Evolutionary conservation across 2,888 invertebrate species (phyloP).

Genomic region (Noctua janthe): DNA sequence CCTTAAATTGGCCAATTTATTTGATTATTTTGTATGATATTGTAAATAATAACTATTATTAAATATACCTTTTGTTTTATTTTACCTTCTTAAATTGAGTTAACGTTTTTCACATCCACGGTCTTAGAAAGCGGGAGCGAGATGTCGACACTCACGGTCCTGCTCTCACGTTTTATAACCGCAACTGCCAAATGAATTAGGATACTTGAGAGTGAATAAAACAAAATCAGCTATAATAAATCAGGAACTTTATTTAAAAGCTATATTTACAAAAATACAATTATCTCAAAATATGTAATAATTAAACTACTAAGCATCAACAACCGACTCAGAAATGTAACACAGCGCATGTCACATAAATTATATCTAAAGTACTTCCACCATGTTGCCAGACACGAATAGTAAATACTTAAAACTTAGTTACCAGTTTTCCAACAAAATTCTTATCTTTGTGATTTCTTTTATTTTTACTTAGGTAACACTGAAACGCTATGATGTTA

Average conservation of each 20-base stretch:
- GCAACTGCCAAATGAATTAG: neutral
- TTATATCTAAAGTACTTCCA: slow-evolving; percentile 53
- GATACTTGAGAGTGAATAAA: slow-evolving; percentile 35
- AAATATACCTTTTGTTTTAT: slow-evolving; percentile 3
- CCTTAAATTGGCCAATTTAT: slow-evolving; percentile 48
- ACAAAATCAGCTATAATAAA: slow-evolving; percentile 75
- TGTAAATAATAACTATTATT: slow-evolving; percentile 54
- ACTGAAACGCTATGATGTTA: neutral
- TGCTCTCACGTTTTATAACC: neutral
- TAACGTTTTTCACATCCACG: neutral
- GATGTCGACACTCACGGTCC: neutral
- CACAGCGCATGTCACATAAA: slow-evolving; percentile 59
- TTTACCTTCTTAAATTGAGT: neutral
- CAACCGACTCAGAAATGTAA: slow-evolving; percentile 76
- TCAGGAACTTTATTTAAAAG: slow-evolving; percentile 89
- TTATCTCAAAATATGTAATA: slow-evolving; percentile 85
- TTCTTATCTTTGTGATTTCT: neutral
- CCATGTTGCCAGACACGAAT: slow-evolving; percentile 25
- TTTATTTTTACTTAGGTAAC: neutral
- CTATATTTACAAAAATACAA: slow-evolving; percentile 89
- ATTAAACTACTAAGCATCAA: slow-evolving; percentile 79
- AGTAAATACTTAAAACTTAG: neutral
- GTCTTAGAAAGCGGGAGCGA: neutral
- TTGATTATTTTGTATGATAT: slow-evolving; percentile 34
- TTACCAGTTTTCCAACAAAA: neutral